Evolutionary conservation across 1,140 invertebrate species (phyloP).

Genomic region (Scaptomyza graminum): DNA sequence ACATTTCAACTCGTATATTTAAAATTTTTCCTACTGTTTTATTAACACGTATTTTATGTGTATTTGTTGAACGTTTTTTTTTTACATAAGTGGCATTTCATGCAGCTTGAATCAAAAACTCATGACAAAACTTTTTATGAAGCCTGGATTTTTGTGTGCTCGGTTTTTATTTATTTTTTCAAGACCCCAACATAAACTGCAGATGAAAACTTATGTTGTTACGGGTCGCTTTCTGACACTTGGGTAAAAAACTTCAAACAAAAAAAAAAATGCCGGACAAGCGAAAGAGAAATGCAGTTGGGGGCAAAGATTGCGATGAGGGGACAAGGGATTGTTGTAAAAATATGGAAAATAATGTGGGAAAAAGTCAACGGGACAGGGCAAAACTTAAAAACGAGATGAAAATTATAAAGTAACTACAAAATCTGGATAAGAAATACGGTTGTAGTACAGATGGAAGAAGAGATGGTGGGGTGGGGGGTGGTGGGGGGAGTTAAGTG

Average conservation of each 20-base stretch:
- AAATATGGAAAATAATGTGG: conserved; percentile 69
- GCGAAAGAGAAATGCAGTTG: conserved; percentile 20
- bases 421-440: conserved; percentile 78
- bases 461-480: no score
- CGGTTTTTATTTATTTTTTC: conserved; percentile 2
- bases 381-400: conserved; percentile 70
- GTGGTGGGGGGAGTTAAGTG: not conserved
- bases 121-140: conserved; percentile 37
- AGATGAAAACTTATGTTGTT: conserved; percentile 68
- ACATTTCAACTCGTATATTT: conserved; percentile 4
- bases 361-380: conserved; percentile 34
- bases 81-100: conserved; percentile 5
- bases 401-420: conserved; percentile 82
- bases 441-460: not conserved
- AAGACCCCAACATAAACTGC: conserved; percentile 54
- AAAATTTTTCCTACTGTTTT: conserved; percentile 32
- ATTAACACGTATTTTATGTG: conserved; percentile 35
- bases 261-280: conserved; percentile 25
- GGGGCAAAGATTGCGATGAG: not conserved
- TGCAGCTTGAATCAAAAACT: conserved; percentile 5
- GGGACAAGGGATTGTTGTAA: conserved; percentile 25
- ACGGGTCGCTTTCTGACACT: conserved; percentile 63
- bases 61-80: conserved; percentile 21
- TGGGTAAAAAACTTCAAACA: conserved; percentile 35
- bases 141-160: not conserved